These are phyloP conservation scores for Pelecanus crispus DNA, from an alignment of 2,113 vertebrate genomes.

Conservation along the genomic window DNA sequence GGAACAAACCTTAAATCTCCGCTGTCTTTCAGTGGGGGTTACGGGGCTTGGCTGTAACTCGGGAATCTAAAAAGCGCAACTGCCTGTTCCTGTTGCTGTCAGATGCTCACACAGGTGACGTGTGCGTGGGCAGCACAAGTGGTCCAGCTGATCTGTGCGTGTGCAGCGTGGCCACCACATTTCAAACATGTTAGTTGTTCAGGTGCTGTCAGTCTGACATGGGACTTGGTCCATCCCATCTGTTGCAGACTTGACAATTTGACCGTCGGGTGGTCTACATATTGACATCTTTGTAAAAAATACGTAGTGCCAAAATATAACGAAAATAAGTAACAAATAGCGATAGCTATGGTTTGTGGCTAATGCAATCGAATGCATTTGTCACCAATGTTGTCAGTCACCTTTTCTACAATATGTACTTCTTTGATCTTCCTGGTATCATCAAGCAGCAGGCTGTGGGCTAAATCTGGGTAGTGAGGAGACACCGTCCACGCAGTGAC, in stretches of 20 bases:
- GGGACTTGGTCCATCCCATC: not conserved
- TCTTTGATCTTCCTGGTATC: not conserved
- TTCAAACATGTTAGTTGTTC: fast-evolving
- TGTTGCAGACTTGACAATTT: too few species aligned
- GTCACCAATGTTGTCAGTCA: fast-evolving
- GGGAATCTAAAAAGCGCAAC: fast-evolving
- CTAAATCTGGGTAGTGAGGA: not conserved
- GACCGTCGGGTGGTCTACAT: fast-evolving
- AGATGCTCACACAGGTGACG: not conserved
- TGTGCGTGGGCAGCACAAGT: fast-evolving
- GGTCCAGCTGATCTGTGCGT: fast-evolving
- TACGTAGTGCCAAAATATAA: not conserved
- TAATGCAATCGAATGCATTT: not conserved
- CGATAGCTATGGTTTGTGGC: not conserved
- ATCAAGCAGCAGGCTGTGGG: not conserved
- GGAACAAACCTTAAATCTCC: not conserved
- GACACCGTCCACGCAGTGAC: fast-evolving
- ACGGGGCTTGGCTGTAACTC: too few species aligned
- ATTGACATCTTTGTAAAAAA: not conserved
- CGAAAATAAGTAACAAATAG: not conserved
- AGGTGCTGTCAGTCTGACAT: fast-evolving
- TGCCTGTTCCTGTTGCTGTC: fast-evolving
- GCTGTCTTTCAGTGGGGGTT: fast-evolving
- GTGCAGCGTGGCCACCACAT: fast-evolving
- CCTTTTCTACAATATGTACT: not conserved